Percentiles rank a stretch among this genome's conserved stretches.
Evolutionary conservation across 2,113 vertebrate species (phyloP).

Genomic region (Phalacrocorax pelagicus): DNA sequence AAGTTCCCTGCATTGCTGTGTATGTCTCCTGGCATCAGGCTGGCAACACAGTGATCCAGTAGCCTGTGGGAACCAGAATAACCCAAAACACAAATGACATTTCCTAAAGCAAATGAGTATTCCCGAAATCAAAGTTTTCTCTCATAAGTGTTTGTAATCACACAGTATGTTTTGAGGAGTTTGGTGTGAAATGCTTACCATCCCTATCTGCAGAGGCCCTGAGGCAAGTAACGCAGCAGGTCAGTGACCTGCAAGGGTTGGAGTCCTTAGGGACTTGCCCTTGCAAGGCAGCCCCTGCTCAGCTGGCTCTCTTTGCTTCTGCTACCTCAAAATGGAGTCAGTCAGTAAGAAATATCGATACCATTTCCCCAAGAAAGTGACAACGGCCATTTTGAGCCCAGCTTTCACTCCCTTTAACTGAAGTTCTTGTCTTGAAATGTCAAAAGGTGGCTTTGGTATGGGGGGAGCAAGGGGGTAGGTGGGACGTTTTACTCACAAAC

Average conservation of each 20-base stretch:
- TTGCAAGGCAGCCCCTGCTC: neutral
- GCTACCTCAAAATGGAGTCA: neutral
- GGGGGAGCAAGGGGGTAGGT: fast-evolving
- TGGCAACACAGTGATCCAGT: neutral
- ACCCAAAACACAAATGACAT: neutral
- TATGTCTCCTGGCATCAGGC: neutral
- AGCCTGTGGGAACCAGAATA: neutral
- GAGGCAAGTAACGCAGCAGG: neutral
- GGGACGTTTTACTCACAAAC: neutral
- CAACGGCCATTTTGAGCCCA: neutral
- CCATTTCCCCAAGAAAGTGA: neutral
- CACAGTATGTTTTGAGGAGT: neutral
- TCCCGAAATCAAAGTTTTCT: neutral
- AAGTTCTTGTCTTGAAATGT: neutral
- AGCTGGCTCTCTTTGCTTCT: neutral
- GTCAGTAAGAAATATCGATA: neutral
- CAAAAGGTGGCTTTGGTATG: neutral
- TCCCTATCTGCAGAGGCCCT: neutral
- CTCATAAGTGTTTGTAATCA: neutral
- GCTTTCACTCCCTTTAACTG: neutral
- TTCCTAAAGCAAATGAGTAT: neutral
- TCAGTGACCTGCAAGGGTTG: neutral
- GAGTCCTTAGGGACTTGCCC: neutral
- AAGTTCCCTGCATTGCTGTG: neutral
- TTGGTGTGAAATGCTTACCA: neutral